phyloP scores from a whole-genome alignment of 2,888 invertebrate genomes.

The Chymomyza fuscimana region DNA sequence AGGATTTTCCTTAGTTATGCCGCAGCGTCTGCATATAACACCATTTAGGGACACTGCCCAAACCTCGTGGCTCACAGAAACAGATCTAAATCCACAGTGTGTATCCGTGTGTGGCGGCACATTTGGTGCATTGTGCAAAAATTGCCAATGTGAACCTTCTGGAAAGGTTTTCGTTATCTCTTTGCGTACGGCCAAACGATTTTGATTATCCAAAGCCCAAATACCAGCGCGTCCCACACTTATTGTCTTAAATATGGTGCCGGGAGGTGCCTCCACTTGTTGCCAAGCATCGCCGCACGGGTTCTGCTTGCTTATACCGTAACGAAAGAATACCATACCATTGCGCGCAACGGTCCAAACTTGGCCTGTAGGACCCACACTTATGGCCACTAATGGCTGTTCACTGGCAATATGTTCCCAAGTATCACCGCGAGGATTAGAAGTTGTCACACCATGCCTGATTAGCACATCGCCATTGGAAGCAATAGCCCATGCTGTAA shows the following conservation, averaged over 20 bases:
- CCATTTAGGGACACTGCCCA: constrained; percentile 89
- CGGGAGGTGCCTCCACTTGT: constrained; percentile 87
- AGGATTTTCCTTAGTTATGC: constrained; percentile 86
- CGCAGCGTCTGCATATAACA: constrained; percentile 85
- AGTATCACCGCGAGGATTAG: constrained; percentile 85
- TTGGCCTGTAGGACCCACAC: constrained; percentile 84
- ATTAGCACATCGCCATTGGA: constrained; percentile 92
- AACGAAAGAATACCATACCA: constrained; percentile 89
- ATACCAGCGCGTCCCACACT: constrained; percentile 87
- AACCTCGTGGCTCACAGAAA: constrained; percentile 87
- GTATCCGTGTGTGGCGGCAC: constrained; percentile 82
- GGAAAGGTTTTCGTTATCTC: constrained; percentile 88
- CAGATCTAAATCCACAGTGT: constrained; percentile 84
- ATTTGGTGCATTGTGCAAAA: constrained; percentile 82
- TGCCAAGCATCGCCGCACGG: constrained; percentile 86
- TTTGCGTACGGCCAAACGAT: constrained; percentile 87
- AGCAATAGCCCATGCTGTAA: constrained; percentile 92
- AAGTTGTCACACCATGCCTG: constrained; percentile 87
- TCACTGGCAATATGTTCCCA: constrained; percentile 84
- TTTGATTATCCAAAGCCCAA: constrained; percentile 89
- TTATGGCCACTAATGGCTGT: constrained; percentile 87
- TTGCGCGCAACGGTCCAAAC: constrained; percentile 94
- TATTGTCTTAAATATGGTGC: constrained; percentile 86
- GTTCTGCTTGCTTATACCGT: constrained; percentile 86
- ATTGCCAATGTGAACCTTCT: constrained; percentile 92